phyloP scores from a whole-genome alignment of 92 coral and sea anemone genomes.

The Blastomussa wellsi region DNA sequence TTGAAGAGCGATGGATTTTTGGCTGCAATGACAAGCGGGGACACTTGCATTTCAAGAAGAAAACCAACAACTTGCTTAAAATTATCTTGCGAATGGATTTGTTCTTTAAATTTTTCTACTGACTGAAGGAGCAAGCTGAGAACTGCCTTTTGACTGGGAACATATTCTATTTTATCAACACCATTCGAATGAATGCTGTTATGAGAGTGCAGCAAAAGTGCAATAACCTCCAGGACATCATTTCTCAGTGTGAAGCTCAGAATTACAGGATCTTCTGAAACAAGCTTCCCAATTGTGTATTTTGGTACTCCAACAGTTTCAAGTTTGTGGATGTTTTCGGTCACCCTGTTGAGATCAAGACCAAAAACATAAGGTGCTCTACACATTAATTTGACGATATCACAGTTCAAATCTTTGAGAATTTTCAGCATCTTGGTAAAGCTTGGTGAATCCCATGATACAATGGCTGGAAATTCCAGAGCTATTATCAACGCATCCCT shows the following conservation, averaged over 20 bases:
- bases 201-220: slow-evolving; percentile 34
- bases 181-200: slow-evolving; percentile 18
- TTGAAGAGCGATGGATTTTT: slow-evolving; percentile 80
- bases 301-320: slow-evolving; percentile 59
- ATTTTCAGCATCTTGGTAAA: slow-evolving; percentile 67
- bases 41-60: slow-evolving; percentile 82
- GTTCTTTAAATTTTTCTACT: slow-evolving; percentile 71
- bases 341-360: slow-evolving; percentile 52
- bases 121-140: slow-evolving; percentile 69
- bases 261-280: slow-evolving; percentile 71
- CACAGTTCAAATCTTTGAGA: slow-evolving; percentile 75
- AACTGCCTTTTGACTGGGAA: slow-evolving; percentile 64
- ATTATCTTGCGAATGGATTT: slow-evolving; percentile 70
- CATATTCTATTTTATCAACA: slow-evolving; percentile 20
- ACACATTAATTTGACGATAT: slow-evolving; percentile 68
- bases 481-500: slow-evolving; percentile 83
- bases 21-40: slow-evolving; percentile 74
- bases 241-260: slow-evolving; percentile 75
- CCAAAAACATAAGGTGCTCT: slow-evolving; percentile 88
- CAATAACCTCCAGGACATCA: slow-evolving; percentile 49
- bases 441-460: slow-evolving; percentile 58
- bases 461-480: slow-evolving; percentile 78
- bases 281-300: slow-evolving; percentile 76
- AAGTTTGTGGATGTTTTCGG: slow-evolving; percentile 70
- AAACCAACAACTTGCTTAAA: slow-evolving; percentile 71